Evolutionary conservation across 2,797 vertebrate species (phyloP).

Genomic region (Taeniopygia guttata): DNA sequence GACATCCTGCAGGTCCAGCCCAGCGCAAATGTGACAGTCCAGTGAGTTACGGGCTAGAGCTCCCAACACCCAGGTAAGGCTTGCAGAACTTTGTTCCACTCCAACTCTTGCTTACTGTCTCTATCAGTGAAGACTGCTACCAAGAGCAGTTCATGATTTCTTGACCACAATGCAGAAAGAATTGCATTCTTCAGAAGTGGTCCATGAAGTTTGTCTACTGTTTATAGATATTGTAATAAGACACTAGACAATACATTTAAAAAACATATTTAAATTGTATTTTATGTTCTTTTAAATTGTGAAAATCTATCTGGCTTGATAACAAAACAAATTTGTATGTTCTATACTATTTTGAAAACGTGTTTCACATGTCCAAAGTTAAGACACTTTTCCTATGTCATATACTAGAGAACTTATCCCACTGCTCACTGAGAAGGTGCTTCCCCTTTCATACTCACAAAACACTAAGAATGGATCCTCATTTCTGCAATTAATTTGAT

Average conservation of each 20-base stretch:
- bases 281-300: constrained; percentile 53
- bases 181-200: neutral
- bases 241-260: constrained; percentile 54
- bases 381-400: constrained; percentile 19
- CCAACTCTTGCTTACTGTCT: neutral
- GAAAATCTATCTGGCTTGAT: constrained; percentile 54
- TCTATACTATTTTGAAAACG: constrained; percentile 36
- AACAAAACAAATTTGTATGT: constrained; percentile 12
- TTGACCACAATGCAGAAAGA: neutral
- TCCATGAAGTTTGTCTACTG: neutral
- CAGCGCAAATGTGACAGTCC: neutral
- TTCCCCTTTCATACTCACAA: constrained; percentile 43
- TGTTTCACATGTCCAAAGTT: constrained; percentile 37
- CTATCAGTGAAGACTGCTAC: neutral
- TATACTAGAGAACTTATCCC: constrained; percentile 28
- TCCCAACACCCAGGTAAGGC: neutral
- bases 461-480: constrained; percentile 18
- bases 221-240: constrained; percentile 2
- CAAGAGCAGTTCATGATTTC: neutral
- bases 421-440: constrained; percentile 31
- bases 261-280: constrained; percentile 68
- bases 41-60: neutral
- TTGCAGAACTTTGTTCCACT: neutral
- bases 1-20: neutral
- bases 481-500: constrained; percentile 19